Evolutionary conservation across 2,888 invertebrate species (phyloP).

Genomic region (Netelia virgata): DNA sequence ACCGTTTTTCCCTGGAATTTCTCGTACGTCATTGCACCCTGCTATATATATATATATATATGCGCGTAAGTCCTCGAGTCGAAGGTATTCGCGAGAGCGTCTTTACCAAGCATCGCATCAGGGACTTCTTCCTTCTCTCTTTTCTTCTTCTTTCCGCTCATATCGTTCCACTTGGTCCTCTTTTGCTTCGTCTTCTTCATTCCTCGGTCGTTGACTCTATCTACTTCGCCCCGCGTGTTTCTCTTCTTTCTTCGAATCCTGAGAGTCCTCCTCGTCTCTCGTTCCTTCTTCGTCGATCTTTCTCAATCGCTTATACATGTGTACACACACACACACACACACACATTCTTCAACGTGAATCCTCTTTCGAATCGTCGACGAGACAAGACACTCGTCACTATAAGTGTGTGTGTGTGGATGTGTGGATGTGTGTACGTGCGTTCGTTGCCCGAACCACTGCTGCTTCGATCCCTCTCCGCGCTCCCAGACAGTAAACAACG

Average conservation of each 20-base stretch:
- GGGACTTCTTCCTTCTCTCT: constrained; percentile 29
- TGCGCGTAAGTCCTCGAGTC: constrained; percentile 7
- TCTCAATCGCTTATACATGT: constrained; percentile 55
- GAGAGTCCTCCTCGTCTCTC: constrained; percentile 72
- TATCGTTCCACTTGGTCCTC: constrained; percentile 48
- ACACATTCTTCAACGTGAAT: constrained; percentile 10
- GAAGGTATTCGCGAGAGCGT: constrained; percentile 51
- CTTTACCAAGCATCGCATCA: constrained; percentile 59
- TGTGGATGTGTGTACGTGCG: constrained; percentile 52
- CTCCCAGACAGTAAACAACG: constrained; percentile 82
- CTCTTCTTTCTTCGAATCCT: constrained; percentile 83
- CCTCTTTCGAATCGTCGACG: constrained; percentile 32
- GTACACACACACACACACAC: constrained; percentile 31
- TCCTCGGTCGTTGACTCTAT: constrained; percentile 82
- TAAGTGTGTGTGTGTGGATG: not conserved
- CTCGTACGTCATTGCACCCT: not conserved
- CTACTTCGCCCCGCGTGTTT: constrained; percentile 71
- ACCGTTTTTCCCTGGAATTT: not conserved
- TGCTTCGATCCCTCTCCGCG: constrained; percentile 53
- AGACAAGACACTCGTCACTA: constrained; percentile 38
- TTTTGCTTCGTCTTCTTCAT: constrained; percentile 66
- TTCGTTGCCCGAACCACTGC: constrained; percentile 45
- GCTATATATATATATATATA: not conserved
- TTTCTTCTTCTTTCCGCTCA: constrained; percentile 26
- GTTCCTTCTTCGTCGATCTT: constrained; percentile 69